These are phyloP conservation scores for Steinernema feltiae DNA, from an alignment of 1,140 invertebrate genomes.

Conservation along the genomic window DNA sequence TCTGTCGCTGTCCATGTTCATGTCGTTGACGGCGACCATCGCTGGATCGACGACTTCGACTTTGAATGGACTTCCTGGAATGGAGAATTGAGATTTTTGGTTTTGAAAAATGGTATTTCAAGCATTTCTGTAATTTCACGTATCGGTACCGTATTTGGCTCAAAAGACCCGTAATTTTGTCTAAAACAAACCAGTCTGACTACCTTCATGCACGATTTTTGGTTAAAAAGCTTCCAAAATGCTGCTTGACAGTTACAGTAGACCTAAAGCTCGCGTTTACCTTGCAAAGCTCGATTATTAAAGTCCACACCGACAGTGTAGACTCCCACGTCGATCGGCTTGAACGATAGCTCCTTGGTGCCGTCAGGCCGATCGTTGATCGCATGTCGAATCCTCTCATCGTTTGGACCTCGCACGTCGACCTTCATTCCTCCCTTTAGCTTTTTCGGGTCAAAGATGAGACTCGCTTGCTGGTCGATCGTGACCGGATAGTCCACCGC, in stretches of 20 bases:
- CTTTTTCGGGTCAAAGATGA: conserved; percentile 60
- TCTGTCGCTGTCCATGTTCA: conserved; percentile 61
- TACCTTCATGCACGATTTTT: too few relatives aligned
- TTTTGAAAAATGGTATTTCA: too few relatives aligned
- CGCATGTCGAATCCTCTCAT: conserved; percentile 36
- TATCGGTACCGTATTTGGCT: too few relatives aligned
- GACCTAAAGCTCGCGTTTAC: conserved; percentile 55
- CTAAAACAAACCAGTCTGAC: too few relatives aligned
- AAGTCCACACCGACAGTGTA: conserved; percentile 70
- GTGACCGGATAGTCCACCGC: conserved; percentile 57
- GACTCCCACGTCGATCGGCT: conserved; percentile 68
- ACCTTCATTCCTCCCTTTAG: conserved; percentile 58
- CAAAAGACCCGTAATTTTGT: too few relatives aligned
- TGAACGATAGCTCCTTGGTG: conserved; percentile 56
- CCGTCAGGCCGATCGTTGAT: conserved; percentile 42
- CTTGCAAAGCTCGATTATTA: conserved; percentile 66
- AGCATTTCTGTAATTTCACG: too few relatives aligned
- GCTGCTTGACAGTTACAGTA: too few relatives aligned
- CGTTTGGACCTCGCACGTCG: conserved; percentile 43
- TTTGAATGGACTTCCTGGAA: conserved; percentile 68
- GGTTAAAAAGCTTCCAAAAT: too few relatives aligned
- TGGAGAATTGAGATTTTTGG: conserved; percentile 17
- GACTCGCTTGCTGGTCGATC: conserved; percentile 59
- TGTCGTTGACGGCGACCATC: conserved; percentile 69
- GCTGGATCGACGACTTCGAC: conserved; percentile 68